Conservation (phyloP, 2,888 invertebrate species). For the Lymantria monacha region DNA sequence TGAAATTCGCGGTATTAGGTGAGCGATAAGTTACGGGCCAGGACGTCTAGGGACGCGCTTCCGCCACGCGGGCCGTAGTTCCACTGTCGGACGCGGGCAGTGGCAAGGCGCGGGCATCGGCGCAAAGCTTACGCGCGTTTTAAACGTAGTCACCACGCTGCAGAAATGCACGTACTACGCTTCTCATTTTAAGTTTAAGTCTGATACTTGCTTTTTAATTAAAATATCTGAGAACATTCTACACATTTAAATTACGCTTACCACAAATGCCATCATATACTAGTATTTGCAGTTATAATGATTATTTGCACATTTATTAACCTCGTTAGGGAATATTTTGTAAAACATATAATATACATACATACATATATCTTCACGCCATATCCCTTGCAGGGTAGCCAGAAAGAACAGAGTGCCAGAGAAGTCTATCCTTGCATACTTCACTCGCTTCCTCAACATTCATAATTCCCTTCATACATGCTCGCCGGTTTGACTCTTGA, state of each 20-base stretch:
- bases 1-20: conserved; percentile 37
- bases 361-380: too few relatives aligned
- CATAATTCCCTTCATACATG: too few relatives aligned
- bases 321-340: too few relatives aligned
- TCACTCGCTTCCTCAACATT: too few relatives aligned
- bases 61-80: conserved; percentile 58
- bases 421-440: too few relatives aligned
- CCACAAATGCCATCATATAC: too few relatives aligned
- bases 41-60: conserved; percentile 48
- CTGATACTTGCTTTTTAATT: conserved; percentile 24
- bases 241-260: conserved; percentile 28
- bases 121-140: conserved; percentile 36
- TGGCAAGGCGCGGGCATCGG: conserved; percentile 22
- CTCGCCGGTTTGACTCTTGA: too few relatives aligned
- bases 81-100: conserved; percentile 54
- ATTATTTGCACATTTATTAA: too few relatives aligned
- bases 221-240: conserved; percentile 21
- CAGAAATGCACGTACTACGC: conserved; percentile 32
- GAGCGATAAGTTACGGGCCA: conserved; percentile 36
- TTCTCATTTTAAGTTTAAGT: conserved; percentile 36
- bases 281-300: too few relatives aligned
- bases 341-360: too few relatives aligned
- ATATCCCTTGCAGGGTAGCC: too few relatives aligned
- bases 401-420: too few relatives aligned
- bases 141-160: conserved; percentile 35